phyloP scores from a whole-genome alignment of 2,113 vertebrate genomes.

The Prolemur simus region DNA sequence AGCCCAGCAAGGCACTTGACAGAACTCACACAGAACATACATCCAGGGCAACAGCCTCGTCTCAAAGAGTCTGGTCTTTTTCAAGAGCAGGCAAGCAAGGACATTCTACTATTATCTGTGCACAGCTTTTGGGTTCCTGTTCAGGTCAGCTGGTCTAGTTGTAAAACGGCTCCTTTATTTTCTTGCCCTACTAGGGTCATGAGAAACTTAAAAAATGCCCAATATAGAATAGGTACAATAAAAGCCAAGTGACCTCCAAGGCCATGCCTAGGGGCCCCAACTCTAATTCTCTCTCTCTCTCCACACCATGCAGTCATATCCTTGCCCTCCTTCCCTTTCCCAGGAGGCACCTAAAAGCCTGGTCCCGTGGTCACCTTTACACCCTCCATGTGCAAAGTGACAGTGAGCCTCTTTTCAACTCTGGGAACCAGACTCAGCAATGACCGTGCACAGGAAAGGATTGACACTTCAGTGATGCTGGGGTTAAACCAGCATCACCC shows the following conservation, averaged over 20 bases:
- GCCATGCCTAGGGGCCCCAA: neutral
- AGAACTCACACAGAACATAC: neutral
- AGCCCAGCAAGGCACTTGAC: neutral
- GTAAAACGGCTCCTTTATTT: neutral
- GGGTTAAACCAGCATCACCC: neutral
- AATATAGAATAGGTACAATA: neutral
- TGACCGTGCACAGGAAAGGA: neutral
- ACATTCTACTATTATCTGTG: neutral
- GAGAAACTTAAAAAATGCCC: neutral
- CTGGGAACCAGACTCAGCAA: neutral
- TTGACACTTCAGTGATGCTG: accelerated
- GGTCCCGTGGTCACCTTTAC: neutral
- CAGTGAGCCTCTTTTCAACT: neutral
- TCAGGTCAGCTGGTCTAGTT: neutral
- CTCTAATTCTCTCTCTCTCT: neutral
- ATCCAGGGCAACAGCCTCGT: accelerated
- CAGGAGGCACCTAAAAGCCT: neutral
- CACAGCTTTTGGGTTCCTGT: neutral
- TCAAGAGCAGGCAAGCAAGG: neutral
- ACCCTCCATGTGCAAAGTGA: neutral
- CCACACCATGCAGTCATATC: accelerated
- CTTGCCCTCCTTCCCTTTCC: neutral
- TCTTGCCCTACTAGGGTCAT: neutral
- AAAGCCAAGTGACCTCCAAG: neutral
- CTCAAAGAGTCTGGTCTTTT: neutral